These are phyloP conservation scores for Parapristionchus giblindavisi DNA, from an alignment of 2,888 invertebrate species.

Conservation along the genomic window DNA sequence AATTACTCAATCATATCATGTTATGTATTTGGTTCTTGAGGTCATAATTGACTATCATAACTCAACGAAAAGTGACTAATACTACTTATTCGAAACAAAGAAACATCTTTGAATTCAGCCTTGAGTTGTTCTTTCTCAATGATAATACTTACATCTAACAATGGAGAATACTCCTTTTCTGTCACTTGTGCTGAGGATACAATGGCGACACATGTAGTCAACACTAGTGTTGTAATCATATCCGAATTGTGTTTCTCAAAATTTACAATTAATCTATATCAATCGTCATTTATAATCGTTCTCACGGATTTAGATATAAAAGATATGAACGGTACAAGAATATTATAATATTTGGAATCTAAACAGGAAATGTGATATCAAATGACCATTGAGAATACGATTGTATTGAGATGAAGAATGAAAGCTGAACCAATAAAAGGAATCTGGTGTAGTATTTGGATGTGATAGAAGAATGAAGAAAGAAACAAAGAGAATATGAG, in stretches of 20 bases:
- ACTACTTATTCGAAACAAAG: too few relatives aligned
- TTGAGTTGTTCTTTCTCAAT: background rate
- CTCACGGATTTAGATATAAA: too few relatives aligned
- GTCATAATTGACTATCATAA: too few relatives aligned
- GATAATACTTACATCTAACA: constrained; percentile 50
- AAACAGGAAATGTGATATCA: too few relatives aligned
- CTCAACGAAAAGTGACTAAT: too few relatives aligned
- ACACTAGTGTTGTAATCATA: background rate
- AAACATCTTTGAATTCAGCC: background rate
- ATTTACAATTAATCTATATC: too few relatives aligned
- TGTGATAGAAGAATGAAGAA: background rate
- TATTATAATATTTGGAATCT: too few relatives aligned
- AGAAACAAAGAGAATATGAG: background rate
- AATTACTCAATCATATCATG: background rate
- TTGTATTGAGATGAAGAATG: background rate
- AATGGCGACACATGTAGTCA: background rate
- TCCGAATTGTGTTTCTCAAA: background rate
- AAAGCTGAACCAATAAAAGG: background rate
- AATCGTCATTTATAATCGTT: too few relatives aligned
- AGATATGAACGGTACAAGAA: too few relatives aligned
- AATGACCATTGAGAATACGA: too few relatives aligned
- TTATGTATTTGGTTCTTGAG: too few relatives aligned
- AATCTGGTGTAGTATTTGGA: background rate
- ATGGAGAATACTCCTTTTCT: constrained; percentile 53
- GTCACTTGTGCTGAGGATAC: constrained; percentile 20